Conservation (phyloP, 2,888 invertebrate genomes). For the Macroteleia sp. region DNA sequence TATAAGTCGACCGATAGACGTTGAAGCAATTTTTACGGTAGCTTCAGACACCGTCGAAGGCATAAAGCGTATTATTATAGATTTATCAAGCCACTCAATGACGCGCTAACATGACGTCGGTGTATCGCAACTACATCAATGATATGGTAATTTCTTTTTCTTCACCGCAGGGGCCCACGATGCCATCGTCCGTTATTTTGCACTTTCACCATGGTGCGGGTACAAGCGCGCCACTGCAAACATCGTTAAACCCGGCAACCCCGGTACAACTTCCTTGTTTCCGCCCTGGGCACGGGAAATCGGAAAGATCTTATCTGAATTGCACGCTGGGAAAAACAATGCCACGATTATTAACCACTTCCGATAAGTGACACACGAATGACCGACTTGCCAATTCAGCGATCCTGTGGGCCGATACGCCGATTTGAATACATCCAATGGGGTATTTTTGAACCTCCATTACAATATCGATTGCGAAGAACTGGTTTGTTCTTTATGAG, state of each 20-base stretch:
- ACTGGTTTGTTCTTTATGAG: conserved; percentile 22
- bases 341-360: conserved; percentile 20
- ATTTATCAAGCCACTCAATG: conserved; percentile 41
- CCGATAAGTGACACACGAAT: conserved; percentile 29
- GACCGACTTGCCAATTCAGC: conserved; percentile 23
- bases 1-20: conserved; percentile 26
- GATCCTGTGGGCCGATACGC: conserved; percentile 7
- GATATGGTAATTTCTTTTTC: conserved; percentile 47
- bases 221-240: conserved; percentile 6
- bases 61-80: conserved; percentile 30
- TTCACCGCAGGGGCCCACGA: conserved; percentile 19
- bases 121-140: conserved; percentile 27
- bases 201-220: conserved; percentile 23
- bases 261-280: conserved; percentile 13
- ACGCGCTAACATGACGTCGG: conserved; percentile 40
- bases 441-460: conserved; percentile 13
- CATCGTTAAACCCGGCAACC: conserved; percentile 8
- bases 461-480: background rate
- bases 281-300: conserved; percentile 21
- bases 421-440: conserved; percentile 3
- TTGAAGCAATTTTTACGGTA: conserved; percentile 37
- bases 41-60: conserved; percentile 1
- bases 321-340: conserved; percentile 15
- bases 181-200: conserved; percentile 28
- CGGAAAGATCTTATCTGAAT: conserved; percentile 3